A percentile compares a stretch with the other conserved stretches of the same genome.
These are phyloP conservation scores for Cephalopterus ornatus DNA, from an alignment of 2,113 vertebrate genomes.

Conservation along the genomic window DNA sequence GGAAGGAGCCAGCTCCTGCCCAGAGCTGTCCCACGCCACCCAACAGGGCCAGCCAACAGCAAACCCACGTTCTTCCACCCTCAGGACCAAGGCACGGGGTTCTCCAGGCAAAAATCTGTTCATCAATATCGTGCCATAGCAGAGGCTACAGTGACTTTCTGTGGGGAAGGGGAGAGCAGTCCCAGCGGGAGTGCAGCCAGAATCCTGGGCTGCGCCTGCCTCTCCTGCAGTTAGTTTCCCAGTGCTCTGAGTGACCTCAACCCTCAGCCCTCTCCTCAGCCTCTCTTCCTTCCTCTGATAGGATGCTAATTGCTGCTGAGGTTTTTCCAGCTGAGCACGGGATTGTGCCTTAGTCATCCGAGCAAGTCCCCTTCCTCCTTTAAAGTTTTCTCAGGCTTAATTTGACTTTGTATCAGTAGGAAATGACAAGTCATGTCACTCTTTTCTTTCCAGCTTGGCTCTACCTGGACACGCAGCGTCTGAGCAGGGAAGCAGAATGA, in stretches of 20 bases:
- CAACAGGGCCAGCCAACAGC: background rate
- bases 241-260: background rate
- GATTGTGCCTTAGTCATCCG: conserved; percentile 30
- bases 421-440: conserved; percentile 50
- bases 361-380: conserved; percentile 32
- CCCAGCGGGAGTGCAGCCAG: background rate
- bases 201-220: background rate
- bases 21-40: background rate
- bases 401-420: conserved; percentile 43
- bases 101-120: background rate
- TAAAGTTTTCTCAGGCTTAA: conserved; percentile 51
- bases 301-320: background rate
- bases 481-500: conserved; percentile 29
- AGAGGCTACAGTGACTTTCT: background rate
- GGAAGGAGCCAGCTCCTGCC: background rate
- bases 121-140: accelerated
- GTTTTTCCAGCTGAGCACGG: conserved; percentile 51
- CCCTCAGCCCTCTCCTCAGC: background rate
- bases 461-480: background rate
- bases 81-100: background rate
- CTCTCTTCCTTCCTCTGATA: conserved; percentile 48
- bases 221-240: background rate
- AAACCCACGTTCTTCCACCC: background rate
- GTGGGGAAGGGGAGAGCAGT: accelerated
- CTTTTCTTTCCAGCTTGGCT: conserved; percentile 24